Evolutionary conservation across 2,888 invertebrate species (phyloP).

Genomic region (Plemyria rubiginata): DNA sequence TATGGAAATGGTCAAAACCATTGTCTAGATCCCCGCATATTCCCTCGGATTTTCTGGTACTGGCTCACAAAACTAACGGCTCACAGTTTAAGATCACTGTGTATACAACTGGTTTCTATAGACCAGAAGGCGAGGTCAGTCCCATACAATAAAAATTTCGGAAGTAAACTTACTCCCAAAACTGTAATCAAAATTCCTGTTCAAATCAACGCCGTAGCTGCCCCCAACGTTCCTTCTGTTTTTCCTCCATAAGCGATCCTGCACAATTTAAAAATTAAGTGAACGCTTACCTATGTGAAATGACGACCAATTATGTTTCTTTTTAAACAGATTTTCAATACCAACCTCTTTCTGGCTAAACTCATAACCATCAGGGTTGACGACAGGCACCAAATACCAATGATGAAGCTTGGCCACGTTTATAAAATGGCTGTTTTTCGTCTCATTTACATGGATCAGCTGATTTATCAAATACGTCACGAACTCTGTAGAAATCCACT

Average conservation of each 20-base stretch:
- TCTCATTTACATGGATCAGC: conserved; percentile 67
- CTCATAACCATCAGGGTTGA: conserved; percentile 87
- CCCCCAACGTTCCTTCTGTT: conserved; percentile 71
- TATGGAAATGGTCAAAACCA: too few relatives aligned
- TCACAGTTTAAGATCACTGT: too few relatives aligned
- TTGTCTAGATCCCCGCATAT: too few relatives aligned
- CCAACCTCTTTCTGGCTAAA: conserved; percentile 48
- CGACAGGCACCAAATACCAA: conserved; percentile 89
- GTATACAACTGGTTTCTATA: too few relatives aligned
- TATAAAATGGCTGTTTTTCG: conserved; percentile 58
- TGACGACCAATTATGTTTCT: too few relatives aligned
- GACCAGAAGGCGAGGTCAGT: too few relatives aligned
- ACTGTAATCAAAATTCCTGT: conserved; percentile 86
- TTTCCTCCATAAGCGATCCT: conserved; percentile 88
- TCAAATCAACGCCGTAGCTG: conserved; percentile 85
- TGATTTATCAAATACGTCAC: conserved; percentile 85
- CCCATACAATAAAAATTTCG: too few relatives aligned
- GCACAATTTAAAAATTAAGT: background rate
- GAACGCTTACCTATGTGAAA: too few relatives aligned
- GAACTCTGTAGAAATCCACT: conserved; percentile 88
- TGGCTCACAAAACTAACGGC: too few relatives aligned
- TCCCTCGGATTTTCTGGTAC: too few relatives aligned
- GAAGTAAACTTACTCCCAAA: conserved; percentile 74
- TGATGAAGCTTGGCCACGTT: conserved; percentile 77
- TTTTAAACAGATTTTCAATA: too few relatives aligned